Base-by-base conservation (phyloP, 1,140 invertebrate genomes). In the Gryon sp. region DNA sequence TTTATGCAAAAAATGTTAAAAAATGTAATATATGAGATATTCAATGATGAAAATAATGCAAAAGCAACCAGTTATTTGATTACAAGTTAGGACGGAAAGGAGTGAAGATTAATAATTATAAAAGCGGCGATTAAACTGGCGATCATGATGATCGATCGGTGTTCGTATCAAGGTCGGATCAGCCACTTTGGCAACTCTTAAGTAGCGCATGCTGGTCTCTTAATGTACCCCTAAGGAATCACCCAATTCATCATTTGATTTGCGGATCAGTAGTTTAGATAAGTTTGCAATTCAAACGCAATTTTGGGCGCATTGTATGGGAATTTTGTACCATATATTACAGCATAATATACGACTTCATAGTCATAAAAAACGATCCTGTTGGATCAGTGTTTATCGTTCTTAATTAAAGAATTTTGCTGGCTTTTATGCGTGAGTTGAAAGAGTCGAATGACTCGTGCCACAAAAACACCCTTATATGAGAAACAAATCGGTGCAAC, bases 81-180 rank as follows among this genome's bases (percentile, higher is more conserved):
- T n/a, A n/a, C n/a, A n/a, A 24, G 11, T 34, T 32, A 46, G 12
- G 60, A 38, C 72, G 12, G 38, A 26, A 9, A 12, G 53, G 11
- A 63, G 60, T 75, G 40, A 79, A 36, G 63, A 78, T 83, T 83
- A 79, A 83, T 85, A 84, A 86, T 83, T 86, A 84, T 81, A 69
- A 75, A 60, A 79, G 76, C 53, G 79, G 80, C 82, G 82, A 85
- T 86, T 85, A 86, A 84, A 82, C 68, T 75, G 48, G 73, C 66
- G 75, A 53, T 73, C 78, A 57, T 34, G 74, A 78, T 84, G 81
- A 86, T 83, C 79, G 82, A 84, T 84, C 77, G 81, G 79, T 69
- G 77, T 79, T 80, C 60, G 76, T 80, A 84, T 77, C 78, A 69
- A 63, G 80, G 76, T 38, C 74, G 78, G 68, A 82, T 82, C 80